Base-by-base conservation (phyloP, 2,797 vertebrate genomes). In the Podarcis lilfordi region DNA sequence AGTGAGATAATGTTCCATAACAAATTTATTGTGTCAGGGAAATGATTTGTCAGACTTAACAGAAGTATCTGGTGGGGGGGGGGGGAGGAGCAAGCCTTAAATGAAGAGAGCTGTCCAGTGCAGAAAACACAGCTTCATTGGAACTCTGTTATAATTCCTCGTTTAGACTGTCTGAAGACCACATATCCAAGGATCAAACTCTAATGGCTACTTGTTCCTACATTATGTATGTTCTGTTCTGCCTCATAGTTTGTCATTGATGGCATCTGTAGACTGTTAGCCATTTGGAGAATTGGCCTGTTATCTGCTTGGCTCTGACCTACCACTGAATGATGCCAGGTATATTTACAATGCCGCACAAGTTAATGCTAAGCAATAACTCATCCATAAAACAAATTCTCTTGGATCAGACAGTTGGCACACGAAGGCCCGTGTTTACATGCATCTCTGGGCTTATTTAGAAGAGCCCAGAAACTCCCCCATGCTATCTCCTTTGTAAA, bases 1-100 rank as follows among this genome's bases (percentile, higher is more conserved):
- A 89, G 93, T 91, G 91, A 95, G 92, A 95, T 96, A 96, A 96
- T 95, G 95, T 95, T 96, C 95, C 94, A 93, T 93, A 94, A 94
- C 95, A 95, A 95, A 96, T 96, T 96, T 95, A 96, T 95, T 93
- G 91, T 95, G 92, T 86, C 1, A 0, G 84, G 89, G 91, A 95
- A 93, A 95, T 95, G 94, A 96, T 95, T 94, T 96, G 93, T 96
- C 92, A 92, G 89, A 76, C 88, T 71, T 71, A 80, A 91, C 92
- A 92, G 88, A 96, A 95, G 88, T 91, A 93, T 90, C 89, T 5
- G 61, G 74, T 15, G 50, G 83, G 89, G 94, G 82, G 90, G 95
- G 92, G 88, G 90, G 94, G 94, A 94, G 90, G 82, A 35, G 69
- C n/a, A 89, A 88, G 71, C 68, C 68, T 68, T 17, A 90, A 91